Evolutionary conservation across 2,113 vertebrate genomes (phyloP), one percentile per base, ranked within the genome.

Genomic region (Pedetes capensis): DNA sequence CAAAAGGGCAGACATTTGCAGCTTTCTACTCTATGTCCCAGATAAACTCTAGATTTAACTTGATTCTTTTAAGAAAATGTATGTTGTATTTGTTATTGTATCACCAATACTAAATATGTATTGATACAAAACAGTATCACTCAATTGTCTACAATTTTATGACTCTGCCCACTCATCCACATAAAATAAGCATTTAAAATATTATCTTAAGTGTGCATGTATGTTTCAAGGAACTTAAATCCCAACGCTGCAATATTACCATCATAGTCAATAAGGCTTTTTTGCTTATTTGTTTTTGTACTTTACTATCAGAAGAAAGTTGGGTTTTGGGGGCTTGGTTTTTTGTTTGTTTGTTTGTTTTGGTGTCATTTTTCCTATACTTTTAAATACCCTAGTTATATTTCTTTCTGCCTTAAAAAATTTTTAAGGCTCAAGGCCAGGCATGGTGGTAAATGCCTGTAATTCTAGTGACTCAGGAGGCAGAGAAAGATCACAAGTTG

Each of bases 101-200:
- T 89, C 27, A 89, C 95, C 53, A 74, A 29, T 81, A 69, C 22
- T 47, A 20, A 47, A 47, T 86, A 39, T 79, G 10, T 79, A 68
- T 87, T 91, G 32, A 72, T 86, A 7, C 29, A 88, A 59, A 90
- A 90, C 81, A 68, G 47, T 74, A 22, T 80, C 84, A 86, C 6
- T 51, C 79, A 49, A 93, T 80, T 63, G n/a, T 93, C 11, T 51
- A 34, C 66, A 79, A 55, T 94, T 92, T 76, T 88, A 29, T 87
- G 27, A 57, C 3, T 74, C 53, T 96, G 34, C 11, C 17, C 4
- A 71, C 64, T 27, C 32, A 82, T 87, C 32, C 74, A 37, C 42
- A 17, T 85, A 72, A 91, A 86, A 85, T 84, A 87, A 61, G 7
- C 44, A 78, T 94, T 93, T 87, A 71, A 93, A 78, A 51, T 90